These are phyloP conservation scores for Lysandra coridon DNA, from an alignment of 2,888 invertebrate species.

Conservation along the genomic window DNA sequence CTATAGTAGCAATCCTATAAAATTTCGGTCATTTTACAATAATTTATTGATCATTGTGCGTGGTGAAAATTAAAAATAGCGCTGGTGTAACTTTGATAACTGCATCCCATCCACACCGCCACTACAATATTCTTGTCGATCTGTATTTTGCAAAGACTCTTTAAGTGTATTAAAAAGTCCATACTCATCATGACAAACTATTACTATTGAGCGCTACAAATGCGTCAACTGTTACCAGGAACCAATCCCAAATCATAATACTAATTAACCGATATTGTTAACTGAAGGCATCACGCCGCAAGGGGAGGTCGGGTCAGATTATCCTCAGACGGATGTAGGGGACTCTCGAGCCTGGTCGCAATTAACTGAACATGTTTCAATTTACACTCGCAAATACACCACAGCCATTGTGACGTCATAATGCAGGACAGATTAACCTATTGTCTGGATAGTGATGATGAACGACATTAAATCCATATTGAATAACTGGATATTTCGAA, in stretches of 20 bases:
- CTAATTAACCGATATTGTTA: slow-evolving; percentile 18
- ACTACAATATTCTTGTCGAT: too few species aligned
- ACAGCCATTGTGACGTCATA: slow-evolving; percentile 23
- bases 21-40: too few species aligned
- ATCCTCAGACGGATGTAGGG: slow-evolving; percentile 48
- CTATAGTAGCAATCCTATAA: too few species aligned
- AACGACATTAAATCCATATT: too few species aligned
- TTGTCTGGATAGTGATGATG: too few species aligned
- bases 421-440: background rate
- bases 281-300: background rate
- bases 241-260: slow-evolving; percentile 7
- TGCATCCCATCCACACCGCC: too few species aligned
- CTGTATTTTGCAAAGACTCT: too few species aligned
- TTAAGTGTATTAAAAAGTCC: too few species aligned
- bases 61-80: too few species aligned
- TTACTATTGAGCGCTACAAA: background rate
- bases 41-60: too few species aligned
- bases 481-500: too few species aligned
- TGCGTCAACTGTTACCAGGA: background rate
- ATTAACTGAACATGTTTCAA: slow-evolving; percentile 76
- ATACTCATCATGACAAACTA: background rate
- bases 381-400: slow-evolving; percentile 74
- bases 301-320: slow-evolving; percentile 51
- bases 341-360: slow-evolving; percentile 64
- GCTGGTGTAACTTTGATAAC: too few species aligned